phyloP scores from a whole-genome alignment of 2,888 invertebrate genomes.

The Drosophila suboccidentalis region DNA sequence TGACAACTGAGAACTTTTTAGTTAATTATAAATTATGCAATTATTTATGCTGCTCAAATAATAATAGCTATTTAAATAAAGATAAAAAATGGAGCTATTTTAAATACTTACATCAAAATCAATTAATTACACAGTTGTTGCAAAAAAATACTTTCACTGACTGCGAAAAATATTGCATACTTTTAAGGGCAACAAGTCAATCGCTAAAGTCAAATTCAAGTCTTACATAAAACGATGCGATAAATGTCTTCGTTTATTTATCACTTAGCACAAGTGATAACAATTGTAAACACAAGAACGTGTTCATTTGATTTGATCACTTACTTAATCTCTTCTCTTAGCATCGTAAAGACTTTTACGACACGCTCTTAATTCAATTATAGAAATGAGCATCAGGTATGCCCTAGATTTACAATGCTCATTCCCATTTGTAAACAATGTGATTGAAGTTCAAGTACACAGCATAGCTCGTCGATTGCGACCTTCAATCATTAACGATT shows the following conservation, averaged over 20 bases:
- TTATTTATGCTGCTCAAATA: background rate
- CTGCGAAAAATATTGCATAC: background rate
- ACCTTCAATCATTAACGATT: conserved; percentile 16
- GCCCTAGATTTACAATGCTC: conserved; percentile 5
- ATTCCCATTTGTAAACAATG: conserved; percentile 6
- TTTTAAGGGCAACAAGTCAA: background rate
- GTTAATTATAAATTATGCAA: background rate
- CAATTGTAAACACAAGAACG: conserved; percentile 15
- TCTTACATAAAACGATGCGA: background rate
- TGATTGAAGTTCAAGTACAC: conserved; percentile 30
- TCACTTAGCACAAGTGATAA: conserved; percentile 12
- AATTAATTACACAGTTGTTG: background rate
- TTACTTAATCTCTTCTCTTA: conserved; percentile 3
- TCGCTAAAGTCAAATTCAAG: no score
- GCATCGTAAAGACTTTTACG: background rate
- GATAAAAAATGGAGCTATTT: background rate
- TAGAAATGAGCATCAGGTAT: conserved; percentile 1
- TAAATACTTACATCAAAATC: background rate
- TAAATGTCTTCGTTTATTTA: conserved; percentile 8
- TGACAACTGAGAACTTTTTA: background rate
- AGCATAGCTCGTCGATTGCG: conserved; percentile 10
- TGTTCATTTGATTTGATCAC: background rate
- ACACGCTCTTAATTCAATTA: conserved; percentile 4
- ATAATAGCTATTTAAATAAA: background rate
- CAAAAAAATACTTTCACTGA: background rate